Conservation (phyloP, 2,797 vertebrate species). For the Rhadinocentrus ornatus region DNA sequence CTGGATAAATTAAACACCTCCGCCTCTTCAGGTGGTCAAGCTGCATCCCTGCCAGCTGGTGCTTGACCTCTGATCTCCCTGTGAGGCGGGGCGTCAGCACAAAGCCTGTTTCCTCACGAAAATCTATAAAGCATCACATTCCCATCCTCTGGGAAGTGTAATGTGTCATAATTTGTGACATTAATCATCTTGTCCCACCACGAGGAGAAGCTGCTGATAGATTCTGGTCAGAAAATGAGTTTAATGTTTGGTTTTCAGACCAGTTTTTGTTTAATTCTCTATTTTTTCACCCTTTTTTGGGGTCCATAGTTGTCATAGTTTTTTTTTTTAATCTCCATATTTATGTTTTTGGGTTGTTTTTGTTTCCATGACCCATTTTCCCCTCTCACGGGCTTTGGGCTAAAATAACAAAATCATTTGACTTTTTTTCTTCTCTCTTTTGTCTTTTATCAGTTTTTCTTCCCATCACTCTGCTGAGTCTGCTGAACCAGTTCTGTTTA, state of each 20-base stretch:
- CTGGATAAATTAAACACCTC: constrained; percentile 3
- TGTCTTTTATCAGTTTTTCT: constrained; percentile 17
- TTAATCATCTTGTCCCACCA: constrained; percentile 42
- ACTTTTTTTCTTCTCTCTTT: constrained; percentile 4
- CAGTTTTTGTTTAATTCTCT: too few species aligned
- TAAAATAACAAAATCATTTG: neutral
- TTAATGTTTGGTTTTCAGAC: too few species aligned
- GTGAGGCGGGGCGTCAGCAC: neutral
- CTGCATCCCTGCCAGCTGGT: neutral
- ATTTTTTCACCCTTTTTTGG: too few species aligned
- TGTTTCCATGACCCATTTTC: constrained; percentile 26
- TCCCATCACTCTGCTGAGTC: neutral
- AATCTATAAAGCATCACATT: constrained; percentile 51
- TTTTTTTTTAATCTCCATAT: neutral
- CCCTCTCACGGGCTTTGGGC: constrained; percentile 3
- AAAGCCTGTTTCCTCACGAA: constrained; percentile 5
- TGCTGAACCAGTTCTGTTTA: neutral
- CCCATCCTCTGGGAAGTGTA: constrained; percentile 13
- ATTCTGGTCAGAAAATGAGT: too few species aligned
- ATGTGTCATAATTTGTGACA: constrained; percentile 50
- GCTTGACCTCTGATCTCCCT: constrained; percentile 38
- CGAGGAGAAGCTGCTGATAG: neutral
- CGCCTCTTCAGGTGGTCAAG: neutral
- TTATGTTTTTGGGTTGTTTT: neutral
- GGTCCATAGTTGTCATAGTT: too few species aligned